Percentiles rank a stretch among this genome's conserved stretches.
Evolutionary conservation across 2,888 invertebrate species (phyloP).

Genomic region (Agrotis puta): DNA sequence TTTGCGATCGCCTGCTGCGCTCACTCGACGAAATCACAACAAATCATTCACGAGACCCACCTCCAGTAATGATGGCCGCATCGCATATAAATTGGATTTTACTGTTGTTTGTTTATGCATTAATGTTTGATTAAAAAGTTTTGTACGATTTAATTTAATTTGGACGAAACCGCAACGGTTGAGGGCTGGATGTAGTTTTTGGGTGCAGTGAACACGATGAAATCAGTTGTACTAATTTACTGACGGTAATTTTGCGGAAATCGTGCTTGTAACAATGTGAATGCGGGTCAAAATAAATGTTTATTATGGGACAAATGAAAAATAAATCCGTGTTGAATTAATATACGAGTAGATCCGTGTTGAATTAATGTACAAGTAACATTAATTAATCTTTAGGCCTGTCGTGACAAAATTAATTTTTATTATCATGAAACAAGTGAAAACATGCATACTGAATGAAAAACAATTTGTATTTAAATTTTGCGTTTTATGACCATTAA

Average conservation of each 20-base stretch:
- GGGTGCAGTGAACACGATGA: conserved; percentile 35
- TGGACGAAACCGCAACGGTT: conserved; percentile 48
- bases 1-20: conserved; percentile 89
- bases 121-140: conserved; percentile 72
- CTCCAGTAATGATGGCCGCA: conserved; percentile 88
- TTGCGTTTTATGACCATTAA: background rate
- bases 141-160: conserved; percentile 65
- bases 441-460: background rate
- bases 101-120: conserved; percentile 80
- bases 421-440: background rate
- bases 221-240: conserved; percentile 33
- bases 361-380: too few species aligned
- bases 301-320: background rate
- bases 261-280: conserved; percentile 13
- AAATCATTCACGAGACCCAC: conserved; percentile 89
- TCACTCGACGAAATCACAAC: conserved; percentile 89
- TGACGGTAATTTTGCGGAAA: conserved; percentile 24
- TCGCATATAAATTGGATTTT: conserved; percentile 86
- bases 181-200: conserved; percentile 31
- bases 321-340: background rate
- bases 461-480: background rate
- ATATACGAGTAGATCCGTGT: background rate
- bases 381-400: too few species aligned
- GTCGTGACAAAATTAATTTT: background rate
- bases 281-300: background rate